These are phyloP conservation scores for Betta splendens DNA, from an alignment of 2,797 vertebrate genomes.

Conservation along the genomic window DNA sequence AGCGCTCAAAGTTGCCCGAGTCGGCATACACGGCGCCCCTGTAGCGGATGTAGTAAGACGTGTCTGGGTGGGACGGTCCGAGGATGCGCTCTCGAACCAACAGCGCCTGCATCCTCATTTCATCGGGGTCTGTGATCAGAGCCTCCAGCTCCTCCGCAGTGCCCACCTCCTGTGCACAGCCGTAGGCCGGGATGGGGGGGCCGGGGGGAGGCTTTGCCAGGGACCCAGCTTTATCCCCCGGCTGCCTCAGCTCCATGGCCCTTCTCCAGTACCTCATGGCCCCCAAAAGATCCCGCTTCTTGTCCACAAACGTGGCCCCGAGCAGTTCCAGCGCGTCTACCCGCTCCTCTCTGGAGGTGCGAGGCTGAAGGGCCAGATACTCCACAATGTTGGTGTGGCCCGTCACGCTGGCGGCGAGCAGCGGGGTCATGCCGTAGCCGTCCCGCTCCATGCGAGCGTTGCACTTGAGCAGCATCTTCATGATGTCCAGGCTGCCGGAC, in stretches of 20 bases:
- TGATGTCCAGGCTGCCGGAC: slow-evolving; percentile 95
- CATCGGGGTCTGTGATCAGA: slow-evolving; percentile 92
- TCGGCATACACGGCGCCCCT: slow-evolving; percentile 93
- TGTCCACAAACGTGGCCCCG: slow-evolving; percentile 95
- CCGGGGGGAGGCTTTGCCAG: slow-evolving; percentile 87
- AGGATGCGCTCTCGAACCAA: slow-evolving; percentile 93
- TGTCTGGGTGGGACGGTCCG: slow-evolving; percentile 94
- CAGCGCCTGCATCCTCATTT: slow-evolving; percentile 97
- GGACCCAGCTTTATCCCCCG: slow-evolving; percentile 73
- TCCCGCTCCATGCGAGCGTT: slow-evolving; percentile 93
- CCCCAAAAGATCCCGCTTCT: slow-evolving; percentile 92
- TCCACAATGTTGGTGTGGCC: slow-evolving; percentile 97
- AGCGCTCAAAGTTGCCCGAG: slow-evolving; percentile 94
- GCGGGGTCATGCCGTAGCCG: slow-evolving; percentile 95
- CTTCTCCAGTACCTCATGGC: slow-evolving; percentile 93
- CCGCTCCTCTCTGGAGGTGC: slow-evolving; percentile 83
- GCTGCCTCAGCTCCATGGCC: slow-evolving; percentile 91
- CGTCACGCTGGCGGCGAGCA: slow-evolving; percentile 93
- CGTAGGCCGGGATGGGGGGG: slow-evolving; percentile 89
- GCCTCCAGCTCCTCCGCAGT: slow-evolving; percentile 90
- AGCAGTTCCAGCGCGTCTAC: slow-evolving; percentile 91
- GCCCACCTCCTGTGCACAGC: slow-evolving; percentile 88
- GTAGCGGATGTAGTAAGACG: slow-evolving; percentile 97
- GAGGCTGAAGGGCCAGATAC: slow-evolving; percentile 88
- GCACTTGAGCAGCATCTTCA: slow-evolving; percentile 92